Percentiles rank a stretch among this genome's conserved stretches.
Evolutionary conservation across 2,888 invertebrate genomes (phyloP).

Genomic region (Synergus umbraculus): DNA sequence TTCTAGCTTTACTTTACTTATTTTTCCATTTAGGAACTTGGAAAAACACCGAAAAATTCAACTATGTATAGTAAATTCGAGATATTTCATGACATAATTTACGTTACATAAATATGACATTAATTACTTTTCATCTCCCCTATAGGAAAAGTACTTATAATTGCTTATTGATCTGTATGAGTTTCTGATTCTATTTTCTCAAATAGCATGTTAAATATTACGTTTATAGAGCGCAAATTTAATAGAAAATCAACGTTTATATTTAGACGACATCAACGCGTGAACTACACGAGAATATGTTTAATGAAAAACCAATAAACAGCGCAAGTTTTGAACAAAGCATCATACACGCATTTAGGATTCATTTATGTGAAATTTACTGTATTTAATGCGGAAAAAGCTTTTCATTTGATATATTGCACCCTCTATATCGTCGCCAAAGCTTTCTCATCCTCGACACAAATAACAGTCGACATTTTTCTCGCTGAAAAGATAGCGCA

Average conservation of each 20-base stretch:
- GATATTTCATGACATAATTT: too few relatives aligned
- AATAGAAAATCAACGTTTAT: too few relatives aligned
- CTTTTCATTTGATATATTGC: conserved; percentile 26
- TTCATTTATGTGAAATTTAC: conserved; percentile 23
- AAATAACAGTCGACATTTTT: conserved; percentile 11
- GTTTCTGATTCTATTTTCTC: too few relatives aligned
- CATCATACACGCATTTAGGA: conserved; percentile 4
- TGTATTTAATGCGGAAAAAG: conserved; percentile 1
- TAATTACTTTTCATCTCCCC: too few relatives aligned
- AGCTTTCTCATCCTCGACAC: not conserved
- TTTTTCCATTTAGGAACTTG: not conserved
- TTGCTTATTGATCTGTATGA: too few relatives aligned
- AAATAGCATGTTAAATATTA: too few relatives aligned
- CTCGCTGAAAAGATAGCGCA: not conserved
- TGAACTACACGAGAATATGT: not conserved
- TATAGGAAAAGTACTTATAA: too few relatives aligned
- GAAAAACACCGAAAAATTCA: not conserved
- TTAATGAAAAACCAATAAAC: not conserved
- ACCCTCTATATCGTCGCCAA: not conserved
- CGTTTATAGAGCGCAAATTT: too few relatives aligned
- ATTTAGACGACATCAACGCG: too few relatives aligned
- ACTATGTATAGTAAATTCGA: not conserved
- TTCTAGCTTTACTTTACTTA: not conserved
- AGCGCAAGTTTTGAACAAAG: not conserved
- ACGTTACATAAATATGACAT: too few relatives aligned